Evolutionary conservation across 2,888 invertebrate species (phyloP).

Genomic region (Eupeodes luniger): DNA sequence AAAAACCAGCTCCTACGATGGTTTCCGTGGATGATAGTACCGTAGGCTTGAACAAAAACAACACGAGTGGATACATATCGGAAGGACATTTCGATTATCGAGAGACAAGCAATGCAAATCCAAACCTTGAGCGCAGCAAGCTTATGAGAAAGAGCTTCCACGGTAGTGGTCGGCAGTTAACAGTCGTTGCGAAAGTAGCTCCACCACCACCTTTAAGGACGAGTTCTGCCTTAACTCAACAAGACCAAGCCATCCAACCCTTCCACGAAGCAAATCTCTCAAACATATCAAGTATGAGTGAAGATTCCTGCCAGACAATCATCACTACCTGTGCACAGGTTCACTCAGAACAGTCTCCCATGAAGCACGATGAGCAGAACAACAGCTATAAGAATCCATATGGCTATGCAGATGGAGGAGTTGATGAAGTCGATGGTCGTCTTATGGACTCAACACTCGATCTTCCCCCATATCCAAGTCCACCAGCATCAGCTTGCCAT

Average conservation of each 20-base stretch:
- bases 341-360: constrained; percentile 91
- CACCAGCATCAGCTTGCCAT: constrained; percentile 90
- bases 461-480: constrained; percentile 92
- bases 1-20: constrained; percentile 84
- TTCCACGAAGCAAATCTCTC: constrained; percentile 83
- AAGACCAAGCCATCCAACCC: constrained; percentile 80
- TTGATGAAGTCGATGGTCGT: constrained; percentile 88
- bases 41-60: constrained; percentile 87
- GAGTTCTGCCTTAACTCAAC: constrained; percentile 90
- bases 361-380: constrained; percentile 84
- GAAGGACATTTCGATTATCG: constrained; percentile 93
- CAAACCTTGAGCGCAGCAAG: constrained; percentile 93
- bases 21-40: constrained; percentile 90
- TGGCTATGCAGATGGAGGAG: constrained; percentile 84
- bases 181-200: constrained; percentile 92
- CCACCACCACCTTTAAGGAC: constrained; percentile 94
- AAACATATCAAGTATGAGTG: constrained; percentile 83
- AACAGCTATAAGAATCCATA: constrained; percentile 56
- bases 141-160: constrained; percentile 95
- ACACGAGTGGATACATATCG: constrained; percentile 91
- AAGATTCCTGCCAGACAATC: constrained; percentile 87
- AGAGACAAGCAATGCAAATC: constrained; percentile 87
- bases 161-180: constrained; percentile 92
- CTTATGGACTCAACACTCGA: constrained; percentile 84
- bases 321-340: constrained; percentile 92